These are phyloP conservation scores for Rachycentron canadum DNA, from an alignment of 2,797 vertebrate genomes.

Conservation along the genomic window DNA sequence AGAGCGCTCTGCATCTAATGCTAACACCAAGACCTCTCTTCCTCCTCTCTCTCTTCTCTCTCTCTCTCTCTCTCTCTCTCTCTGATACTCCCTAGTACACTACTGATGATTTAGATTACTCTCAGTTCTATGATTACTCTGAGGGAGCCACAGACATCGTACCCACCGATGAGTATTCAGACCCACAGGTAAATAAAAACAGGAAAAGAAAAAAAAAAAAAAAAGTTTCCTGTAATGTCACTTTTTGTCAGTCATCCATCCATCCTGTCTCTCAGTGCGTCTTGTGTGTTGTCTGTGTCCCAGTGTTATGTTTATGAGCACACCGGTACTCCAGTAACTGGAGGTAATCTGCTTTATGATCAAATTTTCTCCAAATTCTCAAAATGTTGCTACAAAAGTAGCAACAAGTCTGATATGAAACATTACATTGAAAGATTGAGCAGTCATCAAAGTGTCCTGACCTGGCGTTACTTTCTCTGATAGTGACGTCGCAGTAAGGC, in stretches of 20 bases:
- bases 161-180: conserved; percentile 90
- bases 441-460: not conserved
- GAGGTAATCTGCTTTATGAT: not conserved
- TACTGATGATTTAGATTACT: conserved; percentile 94
- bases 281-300: conserved; percentile 61
- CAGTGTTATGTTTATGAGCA: conserved; percentile 59
- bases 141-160: conserved; percentile 90
- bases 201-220: conserved; percentile 46
- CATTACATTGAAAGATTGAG: not conserved
- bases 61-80: conserved; percentile 73
- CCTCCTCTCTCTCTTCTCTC: conserved; percentile 73
- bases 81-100: conserved; percentile 89
- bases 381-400: not conserved
- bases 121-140: conserved; percentile 94
- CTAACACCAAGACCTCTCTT: conserved; percentile 79
- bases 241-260: conserved; percentile 24
- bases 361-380: not conserved
- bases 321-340: conserved; percentile 14
- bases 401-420: not conserved
- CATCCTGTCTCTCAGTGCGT: conserved; percentile 23
- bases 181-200: conserved; percentile 92
- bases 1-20: conserved; percentile 42
- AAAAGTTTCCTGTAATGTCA: conserved; percentile 55
- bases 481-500: not conserved
- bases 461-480: not conserved